Evolutionary conservation across 2,888 invertebrate genomes (phyloP), one percentile per base, ranked within the genome.

Genomic region (Hyposoter didymator): DNA sequence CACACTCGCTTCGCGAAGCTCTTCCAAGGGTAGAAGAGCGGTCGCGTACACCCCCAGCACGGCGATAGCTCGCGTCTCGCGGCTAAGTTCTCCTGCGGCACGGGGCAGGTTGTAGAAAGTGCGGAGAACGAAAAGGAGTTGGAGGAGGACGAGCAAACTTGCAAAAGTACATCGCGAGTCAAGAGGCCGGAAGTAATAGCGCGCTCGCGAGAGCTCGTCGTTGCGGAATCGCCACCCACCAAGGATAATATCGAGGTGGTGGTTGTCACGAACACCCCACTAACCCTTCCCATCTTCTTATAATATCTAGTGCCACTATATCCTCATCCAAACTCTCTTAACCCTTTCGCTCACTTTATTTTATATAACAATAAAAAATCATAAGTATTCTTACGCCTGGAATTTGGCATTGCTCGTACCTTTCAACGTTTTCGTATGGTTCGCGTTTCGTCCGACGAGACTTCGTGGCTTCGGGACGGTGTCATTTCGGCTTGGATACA

Each of bases 131-230:
- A 70, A 66, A 75, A 66, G 76, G 73, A 82, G 82, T 47, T 55
- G 66, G 81, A 83, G 82, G 84, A 81, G 76, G 67, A 72, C 64
- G 55, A 81, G 88, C 91, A 91, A 92, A 92, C 92, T 92, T 91
- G 91, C 90, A 93, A 93, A 93, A 93, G 93, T 93, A 93, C 93
- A 93, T 92, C 92, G 92, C 90, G 90, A 90, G 91, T 91, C 93
- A 92, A 92, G 91, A 92, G 91, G 91, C 91, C 93, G 93, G 93
- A 93, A 93, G 90, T 93, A 93, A 93, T 93, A 90, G 90, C 89
- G 90, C 89, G 82, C 85, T 75, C 76, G 81, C 82, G 82, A 82
- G 90, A 91, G 90, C 90, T 92, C 90, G 86, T 85, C 87, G 87
- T 87, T 82, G 87, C 83, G 86, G 88, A 39, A 90, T 86, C 88